phyloP scores from a whole-genome alignment of 2,888 invertebrate genomes.

The Synergus itoensis region DNA sequence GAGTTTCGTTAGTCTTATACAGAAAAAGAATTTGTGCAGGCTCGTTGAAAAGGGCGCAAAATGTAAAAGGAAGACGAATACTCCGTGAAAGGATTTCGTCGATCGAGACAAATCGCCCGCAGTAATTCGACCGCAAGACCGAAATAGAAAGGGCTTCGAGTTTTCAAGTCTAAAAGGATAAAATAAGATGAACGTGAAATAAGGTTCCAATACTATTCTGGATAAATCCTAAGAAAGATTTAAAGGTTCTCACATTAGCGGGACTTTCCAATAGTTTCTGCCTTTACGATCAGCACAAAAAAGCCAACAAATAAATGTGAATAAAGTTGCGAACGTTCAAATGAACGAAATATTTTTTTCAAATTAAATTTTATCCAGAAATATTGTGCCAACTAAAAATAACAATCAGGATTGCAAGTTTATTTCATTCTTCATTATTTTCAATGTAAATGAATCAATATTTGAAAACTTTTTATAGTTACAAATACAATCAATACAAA shows the following conservation, averaged over 20 bases:
- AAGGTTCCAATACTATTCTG: background rate
- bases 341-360: too few species aligned
- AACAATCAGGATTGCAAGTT: too few species aligned
- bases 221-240: conserved; percentile 18
- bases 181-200: conserved; percentile 15
- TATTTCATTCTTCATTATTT: too few species aligned
- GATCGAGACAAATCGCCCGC: conserved; percentile 39
- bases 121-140: conserved; percentile 29
- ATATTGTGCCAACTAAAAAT: too few species aligned
- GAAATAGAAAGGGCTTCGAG: conserved; percentile 15
- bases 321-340: too few species aligned
- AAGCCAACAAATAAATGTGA: too few species aligned
- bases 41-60: conserved; percentile 4
- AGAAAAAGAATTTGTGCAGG: conserved; percentile 34
- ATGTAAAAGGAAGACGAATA: background rate
- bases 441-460: too few species aligned
- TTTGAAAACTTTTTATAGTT: too few species aligned
- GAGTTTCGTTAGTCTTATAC: conserved; percentile 40
- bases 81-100: conserved; percentile 28
- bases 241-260: conserved; percentile 14
- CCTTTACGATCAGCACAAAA: background rate
- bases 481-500: too few species aligned
- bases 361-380: too few species aligned
- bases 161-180: conserved; percentile 23
- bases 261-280: background rate